Conservation (phyloP, 2,113 vertebrate genomes). For the Tamias sibiricus region DNA sequence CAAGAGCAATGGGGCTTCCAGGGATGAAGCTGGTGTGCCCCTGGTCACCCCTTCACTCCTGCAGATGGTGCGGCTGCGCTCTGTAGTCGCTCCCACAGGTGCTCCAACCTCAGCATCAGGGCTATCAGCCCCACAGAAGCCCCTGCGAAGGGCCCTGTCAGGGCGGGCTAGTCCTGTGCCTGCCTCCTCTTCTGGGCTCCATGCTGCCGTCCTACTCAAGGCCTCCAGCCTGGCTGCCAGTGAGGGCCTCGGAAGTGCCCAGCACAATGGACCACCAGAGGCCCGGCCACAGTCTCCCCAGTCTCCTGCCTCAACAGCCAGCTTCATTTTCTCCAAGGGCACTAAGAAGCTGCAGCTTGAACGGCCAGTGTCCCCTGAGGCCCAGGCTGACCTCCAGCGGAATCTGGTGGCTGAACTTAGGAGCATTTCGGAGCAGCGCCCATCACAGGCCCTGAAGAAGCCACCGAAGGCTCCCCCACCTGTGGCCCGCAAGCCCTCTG, state of each 20-base stretch:
- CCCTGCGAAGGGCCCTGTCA: constrained; percentile 91
- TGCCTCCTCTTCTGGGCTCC: constrained; percentile 89
- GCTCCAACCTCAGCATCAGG: not conserved
- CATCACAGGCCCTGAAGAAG: constrained; percentile 82
- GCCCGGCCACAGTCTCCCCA: constrained; percentile 82
- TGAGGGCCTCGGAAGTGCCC: constrained; percentile 57
- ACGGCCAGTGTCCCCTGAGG: constrained; percentile 84
- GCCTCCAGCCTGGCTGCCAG: constrained; percentile 87
- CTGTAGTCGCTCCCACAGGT: constrained; percentile 86
- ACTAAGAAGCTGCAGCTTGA: constrained; percentile 91
- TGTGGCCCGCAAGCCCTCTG: constrained; percentile 93
- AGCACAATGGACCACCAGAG: constrained; percentile 39
- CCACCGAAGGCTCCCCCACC: constrained; percentile 92
- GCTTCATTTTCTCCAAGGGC: constrained; percentile 96
- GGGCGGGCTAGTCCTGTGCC: constrained; percentile 83
- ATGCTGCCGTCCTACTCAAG: constrained; percentile 91
- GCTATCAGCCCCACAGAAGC: constrained; percentile 90
- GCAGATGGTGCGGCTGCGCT: constrained; percentile 96
- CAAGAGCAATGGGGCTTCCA: constrained; percentile 87
- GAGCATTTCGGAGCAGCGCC: constrained; percentile 87
- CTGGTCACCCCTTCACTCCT: constrained; percentile 96
- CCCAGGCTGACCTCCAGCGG: constrained; percentile 86
- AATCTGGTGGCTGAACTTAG: constrained; percentile 90
- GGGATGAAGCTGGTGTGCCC: constrained; percentile 93
- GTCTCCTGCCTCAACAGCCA: constrained; percentile 93